A percentile compares a stretch with the other conserved stretches of the same genome.
Evolutionary conservation across 2,797 vertebrate species (phyloP).

Genomic region (Sebastes hubbsi): DNA sequence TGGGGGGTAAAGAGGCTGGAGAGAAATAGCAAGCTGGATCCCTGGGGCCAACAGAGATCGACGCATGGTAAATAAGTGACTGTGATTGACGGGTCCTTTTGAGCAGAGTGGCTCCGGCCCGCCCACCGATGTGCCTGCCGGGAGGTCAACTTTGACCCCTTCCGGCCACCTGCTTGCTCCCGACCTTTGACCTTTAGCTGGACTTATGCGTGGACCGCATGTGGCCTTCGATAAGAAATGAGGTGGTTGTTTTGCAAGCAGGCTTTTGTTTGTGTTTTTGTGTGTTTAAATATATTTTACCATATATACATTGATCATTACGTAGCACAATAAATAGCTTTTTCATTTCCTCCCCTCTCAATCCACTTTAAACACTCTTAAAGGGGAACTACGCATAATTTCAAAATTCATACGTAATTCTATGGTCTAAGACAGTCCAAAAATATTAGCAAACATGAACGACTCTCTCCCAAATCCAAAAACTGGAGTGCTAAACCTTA

Average conservation of each 20-base stretch:
- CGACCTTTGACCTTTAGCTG: conserved; percentile 63
- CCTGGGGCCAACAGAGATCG: conserved; percentile 68
- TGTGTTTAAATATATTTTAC: neutral
- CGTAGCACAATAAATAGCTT: neutral
- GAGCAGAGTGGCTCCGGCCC: conserved; percentile 61
- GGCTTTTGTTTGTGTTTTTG: neutral
- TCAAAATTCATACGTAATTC: too few species aligned
- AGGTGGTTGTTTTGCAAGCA: neutral
- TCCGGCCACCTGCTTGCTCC: conserved; percentile 79
- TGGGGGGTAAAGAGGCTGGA: conserved; percentile 59
- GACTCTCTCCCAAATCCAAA: too few species aligned
- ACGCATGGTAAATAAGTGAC: conserved; percentile 73
- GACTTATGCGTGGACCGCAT: conserved; percentile 31
- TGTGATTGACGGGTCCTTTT: conserved; percentile 82
- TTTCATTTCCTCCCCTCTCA: neutral
- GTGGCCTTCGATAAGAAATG: neutral
- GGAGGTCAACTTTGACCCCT: conserved; percentile 76
- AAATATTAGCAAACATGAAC: too few species aligned
- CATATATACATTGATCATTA: neutral
- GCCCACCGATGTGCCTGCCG: conserved; percentile 67
- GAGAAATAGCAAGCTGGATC: conserved; percentile 60
- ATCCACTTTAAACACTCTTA: neutral
- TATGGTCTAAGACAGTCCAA: too few species aligned
- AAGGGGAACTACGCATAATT: too few species aligned
- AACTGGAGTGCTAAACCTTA: too few species aligned